Conservation (phyloP, 2,888 invertebrate genomes). For the Dynastes tityus region DNA sequence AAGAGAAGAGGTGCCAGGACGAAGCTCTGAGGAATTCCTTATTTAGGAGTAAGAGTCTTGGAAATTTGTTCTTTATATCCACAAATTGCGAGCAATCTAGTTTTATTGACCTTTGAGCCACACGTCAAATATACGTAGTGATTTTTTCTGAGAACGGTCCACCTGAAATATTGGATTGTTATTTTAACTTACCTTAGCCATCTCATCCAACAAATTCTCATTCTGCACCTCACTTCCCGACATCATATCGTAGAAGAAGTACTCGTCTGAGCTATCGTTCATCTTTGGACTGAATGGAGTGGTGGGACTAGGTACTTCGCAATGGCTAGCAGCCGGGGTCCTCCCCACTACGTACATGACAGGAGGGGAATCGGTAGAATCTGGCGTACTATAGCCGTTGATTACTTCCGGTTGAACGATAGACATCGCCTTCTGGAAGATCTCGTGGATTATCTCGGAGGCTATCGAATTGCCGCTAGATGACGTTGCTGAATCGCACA, state of each 20-base stretch:
- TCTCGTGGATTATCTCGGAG: not conserved
- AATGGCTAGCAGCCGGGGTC: slow-evolving; percentile 3
- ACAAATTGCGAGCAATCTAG: too few relatives aligned
- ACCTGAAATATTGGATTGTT: too few relatives aligned
- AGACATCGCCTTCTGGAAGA: slow-evolving; percentile 1
- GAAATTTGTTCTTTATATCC: too few relatives aligned
- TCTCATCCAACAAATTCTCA: slow-evolving; percentile 44
- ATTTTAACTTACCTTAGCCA: slow-evolving; percentile 29
- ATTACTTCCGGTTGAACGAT: not conserved
- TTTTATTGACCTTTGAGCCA: too few relatives aligned
- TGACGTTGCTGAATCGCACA: not conserved
- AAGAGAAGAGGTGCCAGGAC: too few relatives aligned
- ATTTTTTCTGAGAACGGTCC: too few relatives aligned
- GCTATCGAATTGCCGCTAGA: not conserved
- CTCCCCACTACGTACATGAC: slow-evolving; percentile 42
- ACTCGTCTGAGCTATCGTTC: slow-evolving; percentile 35
- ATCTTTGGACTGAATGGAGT: slow-evolving; percentile 29
- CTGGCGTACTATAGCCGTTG: not conserved
- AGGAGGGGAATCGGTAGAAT: slow-evolving; percentile 17
- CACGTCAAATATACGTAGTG: too few relatives aligned
- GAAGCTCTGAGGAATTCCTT: too few relatives aligned
- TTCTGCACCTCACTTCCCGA: slow-evolving; percentile 2
- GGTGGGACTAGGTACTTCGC: slow-evolving; percentile 20
- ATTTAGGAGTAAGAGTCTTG: too few relatives aligned
- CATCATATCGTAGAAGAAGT: slow-evolving; percentile 35